Conservation (phyloP, 2,888 invertebrate genomes). For the Lepidochrysops patricia region DNA sequence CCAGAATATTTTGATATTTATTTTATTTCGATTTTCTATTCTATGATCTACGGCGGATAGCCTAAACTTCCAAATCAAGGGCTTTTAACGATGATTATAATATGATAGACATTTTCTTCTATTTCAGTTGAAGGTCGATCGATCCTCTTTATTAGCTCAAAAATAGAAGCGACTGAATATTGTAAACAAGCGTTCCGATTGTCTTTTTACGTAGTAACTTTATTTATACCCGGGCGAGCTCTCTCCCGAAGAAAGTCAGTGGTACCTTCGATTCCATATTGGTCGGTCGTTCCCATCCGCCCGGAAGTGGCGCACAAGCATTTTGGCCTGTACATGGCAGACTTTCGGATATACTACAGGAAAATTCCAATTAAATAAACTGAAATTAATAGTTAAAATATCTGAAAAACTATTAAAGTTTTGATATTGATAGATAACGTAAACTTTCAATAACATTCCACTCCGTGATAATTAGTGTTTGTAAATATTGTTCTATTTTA, state of each 20-base stretch:
- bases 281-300: not conserved
- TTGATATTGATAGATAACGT: too few species aligned
- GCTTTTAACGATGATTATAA: too few species aligned
- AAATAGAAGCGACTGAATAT: slow-evolving; percentile 4
- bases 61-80: too few species aligned
- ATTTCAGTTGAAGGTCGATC: not conserved
- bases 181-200: slow-evolving; percentile 11
- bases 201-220: slow-evolving; percentile 11
- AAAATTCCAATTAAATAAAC: not conserved
- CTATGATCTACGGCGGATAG: too few species aligned
- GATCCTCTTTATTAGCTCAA: not conserved
- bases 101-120: too few species aligned
- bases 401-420: too few species aligned
- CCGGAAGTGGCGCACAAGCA: not conserved
- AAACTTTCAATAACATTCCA: slow-evolving; percentile 4
- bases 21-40: too few species aligned
- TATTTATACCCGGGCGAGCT: slow-evolving; percentile 8
- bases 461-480: not conserved
- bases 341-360: not conserved
- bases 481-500: not conserved
- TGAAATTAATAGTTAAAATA: not conserved
- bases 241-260: slow-evolving; percentile 9
- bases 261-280: not conserved
- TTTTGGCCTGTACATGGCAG: not conserved
- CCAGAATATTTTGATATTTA: too few species aligned